A percentile compares a stretch with the other conserved stretches of the same genome.
phyloP scores from a whole-genome alignment of 2,888 invertebrate species.

The Plebejus melissa region DNA sequence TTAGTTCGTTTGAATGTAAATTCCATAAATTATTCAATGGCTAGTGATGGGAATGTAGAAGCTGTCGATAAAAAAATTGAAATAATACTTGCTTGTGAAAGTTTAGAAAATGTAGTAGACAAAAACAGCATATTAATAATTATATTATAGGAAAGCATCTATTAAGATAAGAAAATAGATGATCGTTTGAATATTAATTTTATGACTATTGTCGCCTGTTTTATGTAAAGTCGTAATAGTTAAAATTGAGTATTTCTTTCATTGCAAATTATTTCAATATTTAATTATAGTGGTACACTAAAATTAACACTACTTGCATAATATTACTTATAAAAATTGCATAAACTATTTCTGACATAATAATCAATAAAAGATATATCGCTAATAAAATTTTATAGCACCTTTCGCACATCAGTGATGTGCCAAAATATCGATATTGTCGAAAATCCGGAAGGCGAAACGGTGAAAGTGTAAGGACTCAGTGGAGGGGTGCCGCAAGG shows the following conservation, averaged over 20 bases:
- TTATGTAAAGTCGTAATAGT: background rate
- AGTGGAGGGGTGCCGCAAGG: conserved; percentile 57
- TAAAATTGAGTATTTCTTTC: background rate
- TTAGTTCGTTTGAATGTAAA: conserved; percentile 17
- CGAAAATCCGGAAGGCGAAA: conserved; percentile 45
- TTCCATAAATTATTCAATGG: background rate
- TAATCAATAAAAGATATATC: background rate
- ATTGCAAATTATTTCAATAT: background rate
- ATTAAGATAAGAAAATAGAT: background rate
- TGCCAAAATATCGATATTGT: conserved; percentile 11
- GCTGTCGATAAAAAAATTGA: background rate
- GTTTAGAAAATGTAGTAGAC: no score
- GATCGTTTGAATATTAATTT: background rate
- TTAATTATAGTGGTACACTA: no score
- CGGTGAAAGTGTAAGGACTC: conserved; percentile 65
- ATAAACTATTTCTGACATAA: no score
- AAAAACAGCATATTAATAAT: no score
- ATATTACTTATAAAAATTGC: no score
- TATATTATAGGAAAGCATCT: no score
- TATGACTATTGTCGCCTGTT: background rate
- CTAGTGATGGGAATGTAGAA: background rate
- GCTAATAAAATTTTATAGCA: background rate
- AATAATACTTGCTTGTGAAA: no score
- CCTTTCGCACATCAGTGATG: conserved; percentile 11
- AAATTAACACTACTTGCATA: no score